Percentiles rank a stretch among this genome's conserved stretches.
Evolutionary conservation across 2,888 invertebrate species (phyloP).

Genomic region (Nyleta sp.): DNA sequence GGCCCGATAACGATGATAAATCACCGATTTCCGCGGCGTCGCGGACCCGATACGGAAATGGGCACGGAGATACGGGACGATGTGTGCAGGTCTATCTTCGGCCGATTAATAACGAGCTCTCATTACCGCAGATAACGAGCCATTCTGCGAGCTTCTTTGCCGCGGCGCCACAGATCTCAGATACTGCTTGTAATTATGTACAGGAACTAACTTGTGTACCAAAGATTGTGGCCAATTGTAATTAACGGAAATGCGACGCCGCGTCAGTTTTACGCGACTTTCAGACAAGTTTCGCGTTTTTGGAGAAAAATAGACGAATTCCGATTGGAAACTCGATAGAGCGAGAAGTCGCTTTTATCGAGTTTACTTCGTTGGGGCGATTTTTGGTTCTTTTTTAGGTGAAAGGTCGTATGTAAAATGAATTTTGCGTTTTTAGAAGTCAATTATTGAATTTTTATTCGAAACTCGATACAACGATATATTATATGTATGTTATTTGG

Average conservation of each 20-base stretch:
- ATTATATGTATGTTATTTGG: too few relatives aligned
- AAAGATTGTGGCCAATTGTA: conserved; percentile 55
- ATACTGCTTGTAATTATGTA: conserved; percentile 59
- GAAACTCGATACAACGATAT: too few relatives aligned
- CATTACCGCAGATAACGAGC: conserved; percentile 58
- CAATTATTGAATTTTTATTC: too few relatives aligned
- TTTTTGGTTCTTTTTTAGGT: too few relatives aligned
- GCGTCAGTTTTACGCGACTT: too few relatives aligned
- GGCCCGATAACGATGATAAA: conserved; percentile 80
- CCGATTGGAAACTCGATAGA: too few relatives aligned
- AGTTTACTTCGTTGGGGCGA: too few relatives aligned
- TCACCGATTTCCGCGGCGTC: conserved; percentile 78
- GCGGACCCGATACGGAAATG: conserved; percentile 79
- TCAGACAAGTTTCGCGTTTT: too few relatives aligned
- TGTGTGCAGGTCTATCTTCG: conserved; percentile 55
- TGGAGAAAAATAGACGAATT: too few relatives aligned
- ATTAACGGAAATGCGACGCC: conserved; percentile 51
- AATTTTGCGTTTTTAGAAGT: too few relatives aligned
- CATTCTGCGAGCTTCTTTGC: conserved; percentile 60
- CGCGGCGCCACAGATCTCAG: conserved; percentile 51
- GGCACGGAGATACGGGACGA: conserved; percentile 68
- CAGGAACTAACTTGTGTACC: conserved; percentile 55
- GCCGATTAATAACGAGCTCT: conserved; percentile 62
- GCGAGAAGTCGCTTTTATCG: too few relatives aligned
- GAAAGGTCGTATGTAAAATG: too few relatives aligned